Conservation (phyloP, 2,113 vertebrate species). For the Tringa solitaria region DNA sequence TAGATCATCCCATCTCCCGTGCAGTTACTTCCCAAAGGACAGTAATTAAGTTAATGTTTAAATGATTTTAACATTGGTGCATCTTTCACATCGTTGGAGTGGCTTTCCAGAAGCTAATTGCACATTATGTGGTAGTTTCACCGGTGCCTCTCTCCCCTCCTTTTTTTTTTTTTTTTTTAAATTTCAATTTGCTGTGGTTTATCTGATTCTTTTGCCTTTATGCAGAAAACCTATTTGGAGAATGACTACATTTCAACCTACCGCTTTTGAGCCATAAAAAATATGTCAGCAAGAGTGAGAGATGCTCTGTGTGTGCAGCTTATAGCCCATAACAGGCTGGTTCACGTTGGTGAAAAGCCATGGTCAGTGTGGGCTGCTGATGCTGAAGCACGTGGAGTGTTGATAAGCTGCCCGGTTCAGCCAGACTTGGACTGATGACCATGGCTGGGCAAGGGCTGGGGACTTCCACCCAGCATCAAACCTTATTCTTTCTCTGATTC, state of each 20-base stretch:
- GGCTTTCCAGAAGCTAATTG: neutral
- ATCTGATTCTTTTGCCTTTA: neutral
- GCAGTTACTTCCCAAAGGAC: neutral
- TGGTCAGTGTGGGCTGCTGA: accelerated
- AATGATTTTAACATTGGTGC: neutral
- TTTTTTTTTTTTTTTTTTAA: too few species aligned
- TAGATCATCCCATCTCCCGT: neutral
- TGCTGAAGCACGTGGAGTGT: accelerated
- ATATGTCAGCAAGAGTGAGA: accelerated
- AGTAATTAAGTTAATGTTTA: neutral
- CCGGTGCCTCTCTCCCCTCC: accelerated
- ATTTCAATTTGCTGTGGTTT: neutral
- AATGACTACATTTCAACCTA: neutral
- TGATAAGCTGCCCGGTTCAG: accelerated
- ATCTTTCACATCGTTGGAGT: neutral
- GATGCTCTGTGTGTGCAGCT: neutral
- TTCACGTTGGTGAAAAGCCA: accelerated
- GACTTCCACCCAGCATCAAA: accelerated
- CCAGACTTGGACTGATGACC: neutral
- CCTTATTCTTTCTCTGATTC: accelerated
- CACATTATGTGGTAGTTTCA: neutral
- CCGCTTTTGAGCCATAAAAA: neutral
- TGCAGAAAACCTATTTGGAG: neutral
- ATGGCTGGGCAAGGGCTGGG: neutral
- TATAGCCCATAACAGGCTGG: accelerated